Evolutionary conservation across 2,888 invertebrate genomes (phyloP), one percentile per base, ranked within the genome.

Genomic region (Peribatodes rhomboidaria): DNA sequence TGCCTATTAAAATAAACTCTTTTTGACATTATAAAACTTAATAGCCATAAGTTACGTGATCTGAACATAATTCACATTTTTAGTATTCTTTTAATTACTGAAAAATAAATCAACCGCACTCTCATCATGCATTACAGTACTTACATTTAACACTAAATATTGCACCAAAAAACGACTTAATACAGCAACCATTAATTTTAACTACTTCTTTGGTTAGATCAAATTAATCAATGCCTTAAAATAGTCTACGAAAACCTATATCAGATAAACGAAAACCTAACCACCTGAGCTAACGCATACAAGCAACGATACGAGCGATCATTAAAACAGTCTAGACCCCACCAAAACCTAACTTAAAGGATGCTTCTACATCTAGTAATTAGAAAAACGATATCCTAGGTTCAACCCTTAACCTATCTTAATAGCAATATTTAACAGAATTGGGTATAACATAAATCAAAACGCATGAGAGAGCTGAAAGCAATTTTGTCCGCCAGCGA

Each of bases 361-460:
- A 54, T 54, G 2, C 14, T 54, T 54, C 14, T 1, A n/a, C n/a
- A 10, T 13, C 10, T 41, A 55, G 16, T 31, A 33, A 55, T 55
- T 55, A 14, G 42, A 55, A 55, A 50, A 55, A 16, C 42, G 42
- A 55, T 42, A 55, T 42, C 14, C 37, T 11, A 31, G 54, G 16
- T n/a, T 44, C n/a, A 56, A 20, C 35, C 37, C 20, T 41, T 22
- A 46, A 31, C 44, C 46, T 56, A 39, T 47, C 20, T 33, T 27
- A 59, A 59, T 50, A 13, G 35, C 50, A 35, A 13, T 37, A 14
- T 35, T 50, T 18, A 42, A 42, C 14, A 18, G 54, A 42, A 18
- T 16, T 55, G 11, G 18, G 42, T 6, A 18, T 55, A 22, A 27
- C 54, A 31, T 42, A 42, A 54, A 54, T 54, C 37, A 53, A 13